Evolutionary conservation across 2,113 vertebrate genomes (phyloP).

Genomic region (Eudyptes chrysolophus): DNA sequence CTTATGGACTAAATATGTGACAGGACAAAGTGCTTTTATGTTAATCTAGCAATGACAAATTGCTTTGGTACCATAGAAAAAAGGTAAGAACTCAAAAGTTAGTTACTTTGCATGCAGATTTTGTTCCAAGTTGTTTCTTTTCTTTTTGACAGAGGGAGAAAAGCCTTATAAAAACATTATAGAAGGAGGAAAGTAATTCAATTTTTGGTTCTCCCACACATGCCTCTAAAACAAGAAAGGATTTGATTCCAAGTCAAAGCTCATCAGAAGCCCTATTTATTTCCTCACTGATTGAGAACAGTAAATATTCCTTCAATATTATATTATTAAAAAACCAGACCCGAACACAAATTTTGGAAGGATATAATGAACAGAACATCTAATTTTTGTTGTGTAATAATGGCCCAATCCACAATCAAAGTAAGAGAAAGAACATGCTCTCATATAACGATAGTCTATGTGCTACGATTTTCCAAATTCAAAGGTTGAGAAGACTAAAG

Average conservation of each 20-base stretch:
- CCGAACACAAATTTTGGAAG: background rate
- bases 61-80: background rate
- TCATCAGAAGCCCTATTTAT: background rate
- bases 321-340: background rate
- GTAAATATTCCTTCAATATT: background rate
- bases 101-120: background rate
- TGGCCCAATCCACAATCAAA: background rate
- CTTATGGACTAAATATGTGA: background rate
- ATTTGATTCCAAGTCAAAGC: background rate
- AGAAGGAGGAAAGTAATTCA: background rate
- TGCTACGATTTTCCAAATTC: background rate
- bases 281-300: background rate
- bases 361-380: background rate
- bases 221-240: background rate
- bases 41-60: background rate
- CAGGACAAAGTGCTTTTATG: background rate
- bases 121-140: background rate
- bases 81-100: background rate
- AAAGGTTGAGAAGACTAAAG: background rate
- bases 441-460: no score
- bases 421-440: background rate
- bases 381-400: background rate
- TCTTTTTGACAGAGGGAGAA: background rate
- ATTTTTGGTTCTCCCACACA: background rate
- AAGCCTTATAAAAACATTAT: background rate